A percentile compares a stretch with the other conserved stretches of the same genome.
These are phyloP conservation scores for Eupithecia tripunctaria DNA, from an alignment of 2,888 invertebrate genomes.

Conservation along the genomic window DNA sequence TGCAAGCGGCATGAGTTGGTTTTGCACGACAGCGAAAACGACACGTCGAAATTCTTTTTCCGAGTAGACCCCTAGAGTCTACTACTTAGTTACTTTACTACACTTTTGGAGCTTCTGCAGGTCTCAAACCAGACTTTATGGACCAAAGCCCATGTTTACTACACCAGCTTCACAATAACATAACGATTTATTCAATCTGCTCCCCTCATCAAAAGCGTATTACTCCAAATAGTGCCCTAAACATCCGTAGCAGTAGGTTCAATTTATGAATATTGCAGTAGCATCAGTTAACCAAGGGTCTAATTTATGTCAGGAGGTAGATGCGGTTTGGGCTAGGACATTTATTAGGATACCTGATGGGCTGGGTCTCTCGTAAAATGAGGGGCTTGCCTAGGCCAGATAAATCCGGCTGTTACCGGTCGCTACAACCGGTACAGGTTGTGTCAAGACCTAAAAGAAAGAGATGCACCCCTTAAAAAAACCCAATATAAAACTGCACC, in stretches of 20 bases:
- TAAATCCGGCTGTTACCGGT: no score
- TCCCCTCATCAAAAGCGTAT: slow-evolving; percentile 13
- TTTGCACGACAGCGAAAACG: no score
- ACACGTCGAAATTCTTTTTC: no score
- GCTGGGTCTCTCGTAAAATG: slow-evolving; percentile 35
- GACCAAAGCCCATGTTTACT: slow-evolving; percentile 3
- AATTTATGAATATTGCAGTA: slow-evolving; percentile 16
- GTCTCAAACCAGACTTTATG: neutral
- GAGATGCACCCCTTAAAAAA: no score
- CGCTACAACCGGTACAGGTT: no score
- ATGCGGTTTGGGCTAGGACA: slow-evolving; percentile 29
- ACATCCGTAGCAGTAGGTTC: slow-evolving; percentile 9
- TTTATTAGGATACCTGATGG: slow-evolving; percentile 38
- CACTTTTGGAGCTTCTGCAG: neutral
- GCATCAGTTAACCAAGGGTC: slow-evolving; percentile 19
- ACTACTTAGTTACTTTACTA: neutral
- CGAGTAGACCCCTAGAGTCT: no score
- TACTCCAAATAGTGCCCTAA: slow-evolving; percentile 9
- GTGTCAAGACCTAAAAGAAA: no score
- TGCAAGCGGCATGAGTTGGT: no score
- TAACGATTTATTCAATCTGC: slow-evolving; percentile 9
- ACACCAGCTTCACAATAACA: neutral
- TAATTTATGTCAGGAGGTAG: slow-evolving; percentile 36
- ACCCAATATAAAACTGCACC: no score
- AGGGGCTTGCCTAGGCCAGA: slow-evolving; percentile 16